Base-by-base conservation (phyloP, 1,140 invertebrate species). In the Lithobius niger region DNA sequence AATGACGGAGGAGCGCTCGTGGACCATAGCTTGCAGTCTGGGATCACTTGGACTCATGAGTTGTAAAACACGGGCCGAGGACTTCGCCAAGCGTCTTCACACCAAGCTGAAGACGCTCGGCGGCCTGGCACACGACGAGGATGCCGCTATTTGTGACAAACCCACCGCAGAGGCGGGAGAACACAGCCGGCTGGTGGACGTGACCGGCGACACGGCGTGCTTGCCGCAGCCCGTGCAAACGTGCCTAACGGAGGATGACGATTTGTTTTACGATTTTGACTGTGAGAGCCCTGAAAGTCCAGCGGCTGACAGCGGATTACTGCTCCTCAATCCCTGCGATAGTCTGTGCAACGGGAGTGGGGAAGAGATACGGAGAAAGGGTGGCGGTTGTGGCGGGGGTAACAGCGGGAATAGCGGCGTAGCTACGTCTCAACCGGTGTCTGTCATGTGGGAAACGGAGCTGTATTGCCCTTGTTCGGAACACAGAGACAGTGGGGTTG, bases 41-140 rank as follows among this genome's bases (percentile, higher is more conserved):
- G 69, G 70, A 52, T 75, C 76, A 4, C 48, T 4, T 16, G 67
- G 79, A 27, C 69, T 76, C 13, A 82, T 82, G 75, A 85, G 82
- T 66, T 88, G 84, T 66, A 77, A 83, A 43, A 81, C 81, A 27
- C 75, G 82, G 52, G 84, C 84, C 18, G 84, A 86, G 65, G 82
- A 83, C 40, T 85, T 88, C 64, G 84, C 85, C 47, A 73, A 82
- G 55, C 79, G 81, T 62, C 72, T 88, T 52, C 83, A 86, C 61
- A 78, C 78, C 25, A 79, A 82, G 56, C 71, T 88, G 52, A 77
- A 79, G 56, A 81, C 81, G 42, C 72, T 86, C 50, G 57, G 61
- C 19, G 56, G 58, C 21, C 55, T 59, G 3, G 60, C 57, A 19
- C 52, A 27, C n/a, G 57, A 59, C 31, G 27, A 21, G 13, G 58